A percentile compares a stretch with the other conserved stretches of the same genome.
phyloP scores from a whole-genome alignment of 37 sponge, comb jelly and placozoan genomes.

The Ephydatia muelleri region DNA sequence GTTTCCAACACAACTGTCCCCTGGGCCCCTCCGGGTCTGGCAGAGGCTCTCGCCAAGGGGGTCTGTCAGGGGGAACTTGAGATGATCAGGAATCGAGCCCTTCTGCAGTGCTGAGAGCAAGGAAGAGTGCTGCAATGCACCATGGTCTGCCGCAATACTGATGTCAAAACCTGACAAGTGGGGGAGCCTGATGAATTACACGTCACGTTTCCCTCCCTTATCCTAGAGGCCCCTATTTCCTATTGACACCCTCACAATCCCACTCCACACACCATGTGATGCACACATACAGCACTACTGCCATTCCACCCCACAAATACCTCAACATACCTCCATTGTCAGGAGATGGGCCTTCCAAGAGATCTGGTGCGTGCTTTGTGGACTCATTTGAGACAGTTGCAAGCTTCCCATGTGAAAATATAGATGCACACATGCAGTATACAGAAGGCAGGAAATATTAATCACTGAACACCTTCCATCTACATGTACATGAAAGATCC shows the following conservation, averaged over 20 bases:
- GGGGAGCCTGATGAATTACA: too few relatives aligned
- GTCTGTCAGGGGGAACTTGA: slow-evolving; percentile 33
- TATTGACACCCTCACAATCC: too few relatives aligned
- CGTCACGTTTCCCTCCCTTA: background rate
- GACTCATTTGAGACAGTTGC: slow-evolving; percentile 1
- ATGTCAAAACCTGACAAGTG: slow-evolving; percentile 35
- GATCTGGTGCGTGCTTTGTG: slow-evolving; percentile 57
- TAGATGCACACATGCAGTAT: too few relatives aligned
- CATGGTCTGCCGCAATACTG: slow-evolving; percentile 28
- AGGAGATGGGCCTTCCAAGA: slow-evolving; percentile 58
- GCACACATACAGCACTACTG: background rate
- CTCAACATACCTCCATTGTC: slow-evolving; percentile 44
- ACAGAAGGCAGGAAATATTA: too few relatives aligned
- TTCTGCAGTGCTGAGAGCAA: slow-evolving; percentile 54
- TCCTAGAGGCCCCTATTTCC: too few relatives aligned
- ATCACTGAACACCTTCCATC: background rate
- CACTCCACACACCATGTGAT: too few relatives aligned
- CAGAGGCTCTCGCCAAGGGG: slow-evolving; percentile 41
- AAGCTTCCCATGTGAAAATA: background rate
- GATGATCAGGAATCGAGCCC: slow-evolving; percentile 12
- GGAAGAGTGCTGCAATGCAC: slow-evolving; percentile 19
- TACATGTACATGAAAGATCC: background rate
- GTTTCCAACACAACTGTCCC: slow-evolving; percentile 8
- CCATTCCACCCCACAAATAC: background rate
- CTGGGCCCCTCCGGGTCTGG: background rate